phyloP scores from a whole-genome alignment of 2,797 vertebrate species.

The Champsocephalus esox region DNA sequence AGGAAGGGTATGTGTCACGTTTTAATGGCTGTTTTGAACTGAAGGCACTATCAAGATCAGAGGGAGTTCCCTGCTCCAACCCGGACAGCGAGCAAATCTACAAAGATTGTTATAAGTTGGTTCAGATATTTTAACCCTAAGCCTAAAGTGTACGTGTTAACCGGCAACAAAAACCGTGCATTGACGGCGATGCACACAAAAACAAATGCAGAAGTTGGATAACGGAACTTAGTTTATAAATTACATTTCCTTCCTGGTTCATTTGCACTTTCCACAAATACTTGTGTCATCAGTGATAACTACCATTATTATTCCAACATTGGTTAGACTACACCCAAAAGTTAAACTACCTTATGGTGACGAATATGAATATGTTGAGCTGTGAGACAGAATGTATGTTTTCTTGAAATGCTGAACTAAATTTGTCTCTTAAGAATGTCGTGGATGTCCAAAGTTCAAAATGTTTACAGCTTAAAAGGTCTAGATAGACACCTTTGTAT shows the following conservation, averaged over 20 bases:
- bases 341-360: conserved; percentile 29
- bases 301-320: not conserved
- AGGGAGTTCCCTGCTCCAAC: conserved; percentile 35
- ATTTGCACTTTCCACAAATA: not conserved
- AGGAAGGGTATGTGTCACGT: not conserved
- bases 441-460: not conserved
- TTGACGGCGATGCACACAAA: not conserved
- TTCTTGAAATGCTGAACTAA: not conserved
- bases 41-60: not conserved
- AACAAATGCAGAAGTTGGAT: conserved; percentile 44
- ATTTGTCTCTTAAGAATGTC: no score
- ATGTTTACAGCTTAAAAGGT: not conserved
- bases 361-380: not conserved
- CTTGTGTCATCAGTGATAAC: not conserved
- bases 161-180: conserved; percentile 25
- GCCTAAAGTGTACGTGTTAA: not conserved
- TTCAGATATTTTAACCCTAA: not conserved
- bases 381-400: no score
- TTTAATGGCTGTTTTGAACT: not conserved
- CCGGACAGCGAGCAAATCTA: not conserved
- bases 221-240: not conserved
- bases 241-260: conserved; percentile 33
- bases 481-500: not conserved
- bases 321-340: not conserved
- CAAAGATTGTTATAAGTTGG: rapidly evolving